Base-by-base conservation (phyloP, 2,888 invertebrate species). In the Thumatha senex region DNA sequence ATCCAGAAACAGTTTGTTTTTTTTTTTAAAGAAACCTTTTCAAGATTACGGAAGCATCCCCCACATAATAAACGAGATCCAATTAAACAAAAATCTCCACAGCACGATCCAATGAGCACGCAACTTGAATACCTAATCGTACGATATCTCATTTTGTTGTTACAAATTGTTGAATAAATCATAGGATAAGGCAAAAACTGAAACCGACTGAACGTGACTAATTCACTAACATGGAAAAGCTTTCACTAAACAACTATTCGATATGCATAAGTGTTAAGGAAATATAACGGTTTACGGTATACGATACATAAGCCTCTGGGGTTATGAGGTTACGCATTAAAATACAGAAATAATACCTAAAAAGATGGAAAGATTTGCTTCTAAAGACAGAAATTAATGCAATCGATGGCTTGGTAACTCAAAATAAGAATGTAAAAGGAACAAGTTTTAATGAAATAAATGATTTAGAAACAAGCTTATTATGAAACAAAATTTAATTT, bases 221-320 rank as follows among this genome's bases (percentile, higher is more conserved):
- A 80, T 80, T 76, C 79, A 58, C 58, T 66, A 48, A 81, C 80
- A 80, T 69, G 80, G 59, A 72, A 80, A 80, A 67, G 74, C 80
- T 81, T 78, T 80, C 67, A 79, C 72, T 75, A 70, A 76, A 73
- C 72, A 72, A 76, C 72, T 73, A 70, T 69, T 72, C 61, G 64
- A 60, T 69, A 61, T 71, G 66, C 58, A 63, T 68, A 69, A 63
- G 62, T 65, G 70, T 70, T 63, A 70, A 63, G 64, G 54, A 63
- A 67, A 65, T 63, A 39, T 39, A 39, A 39, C n/a, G 54, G 54
- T 56, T 59, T 64, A 61, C 43, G 55, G 38, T 31, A 31, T 24
- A 24, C 5, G 18, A n/a, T n/a, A n/a, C n/a, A 24, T 24, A 40
- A 40, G 51, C 54, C 62, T 41, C 42, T 34, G 62, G 61, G 61